Conservation (phyloP, 2,113 vertebrate genomes). For the Eupsittula cactorum region DNA sequence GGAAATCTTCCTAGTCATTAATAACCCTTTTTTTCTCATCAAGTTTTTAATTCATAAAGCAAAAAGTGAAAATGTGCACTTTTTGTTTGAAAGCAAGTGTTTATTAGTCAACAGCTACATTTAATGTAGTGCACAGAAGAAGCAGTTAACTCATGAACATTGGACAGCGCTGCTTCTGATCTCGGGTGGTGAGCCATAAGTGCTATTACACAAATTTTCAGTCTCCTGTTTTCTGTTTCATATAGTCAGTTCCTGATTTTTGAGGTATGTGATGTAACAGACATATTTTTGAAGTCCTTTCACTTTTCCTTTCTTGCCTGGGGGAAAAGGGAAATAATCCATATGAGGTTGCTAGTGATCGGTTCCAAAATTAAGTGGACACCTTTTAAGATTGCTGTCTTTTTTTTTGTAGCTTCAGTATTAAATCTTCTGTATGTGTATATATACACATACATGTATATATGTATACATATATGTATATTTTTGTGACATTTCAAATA, state of each 20-base stretch:
- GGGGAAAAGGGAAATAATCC: background rate
- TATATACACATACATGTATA: fast-evolving
- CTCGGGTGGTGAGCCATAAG: background rate
- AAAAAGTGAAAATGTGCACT: background rate
- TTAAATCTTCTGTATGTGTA: background rate
- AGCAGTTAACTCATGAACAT: background rate
- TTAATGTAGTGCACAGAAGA: background rate
- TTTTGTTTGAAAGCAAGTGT: background rate
- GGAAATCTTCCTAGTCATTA: background rate
- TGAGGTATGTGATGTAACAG: background rate
- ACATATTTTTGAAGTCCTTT: background rate
- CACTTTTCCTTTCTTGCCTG: background rate
- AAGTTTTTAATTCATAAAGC: background rate
- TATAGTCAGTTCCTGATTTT: background rate
- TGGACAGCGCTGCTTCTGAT: background rate
- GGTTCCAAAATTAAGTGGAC: background rate
- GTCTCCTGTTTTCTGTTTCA: background rate
- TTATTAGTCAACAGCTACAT: background rate
- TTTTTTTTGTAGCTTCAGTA: background rate
- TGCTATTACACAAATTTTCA: background rate
- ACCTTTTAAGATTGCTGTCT: background rate
- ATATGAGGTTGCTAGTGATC: background rate
- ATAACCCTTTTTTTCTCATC: background rate
- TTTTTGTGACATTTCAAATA: background rate
- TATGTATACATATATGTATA: background rate